These are phyloP conservation scores for Spodoptera frugiperda DNA, from an alignment of 1,140 invertebrate genomes.

Conservation along the genomic window DNA sequence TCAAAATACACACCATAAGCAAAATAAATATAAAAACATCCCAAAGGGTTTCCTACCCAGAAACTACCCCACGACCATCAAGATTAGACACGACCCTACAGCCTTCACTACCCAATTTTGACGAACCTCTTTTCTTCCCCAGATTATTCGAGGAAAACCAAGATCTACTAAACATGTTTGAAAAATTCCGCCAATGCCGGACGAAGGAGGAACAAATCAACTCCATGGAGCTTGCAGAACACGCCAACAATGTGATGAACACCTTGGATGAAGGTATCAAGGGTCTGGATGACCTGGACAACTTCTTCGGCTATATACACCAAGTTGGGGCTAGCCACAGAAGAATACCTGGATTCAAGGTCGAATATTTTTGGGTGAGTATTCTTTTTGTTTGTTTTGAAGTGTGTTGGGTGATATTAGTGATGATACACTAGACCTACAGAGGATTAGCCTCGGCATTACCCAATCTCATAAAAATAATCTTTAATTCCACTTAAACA, in stretches of 20 bases:
- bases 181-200: conserved; percentile 92
- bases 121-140: conserved; percentile 57
- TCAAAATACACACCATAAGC: too few species aligned
- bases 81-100: too few species aligned
- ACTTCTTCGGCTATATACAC: conserved; percentile 93
- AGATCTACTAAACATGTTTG: conserved; percentile 93
- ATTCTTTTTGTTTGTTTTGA: not conserved
- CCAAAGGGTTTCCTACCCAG: too few species aligned
- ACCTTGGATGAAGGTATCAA: conserved; percentile 95
- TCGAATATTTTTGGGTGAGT: conserved; percentile 95
- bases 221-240: conserved; percentile 93
- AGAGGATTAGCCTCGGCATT: too few species aligned
- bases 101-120: too few species aligned
- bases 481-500: too few species aligned
- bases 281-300: conserved; percentile 93
- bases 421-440: too few species aligned
- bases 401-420: too few species aligned
- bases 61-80: too few species aligned
- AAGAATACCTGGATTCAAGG: conserved; percentile 94
- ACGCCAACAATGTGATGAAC: conserved; percentile 95
- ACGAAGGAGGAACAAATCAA: conserved; percentile 93
- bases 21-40: too few species aligned
- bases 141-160: conserved; percentile 96
- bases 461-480: too few species aligned
- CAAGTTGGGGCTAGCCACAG: conserved; percentile 94